Evolutionary conservation across 64 coral and sea anemone species (phyloP).

Genomic region (Dendronephthya gigantea): DNA sequence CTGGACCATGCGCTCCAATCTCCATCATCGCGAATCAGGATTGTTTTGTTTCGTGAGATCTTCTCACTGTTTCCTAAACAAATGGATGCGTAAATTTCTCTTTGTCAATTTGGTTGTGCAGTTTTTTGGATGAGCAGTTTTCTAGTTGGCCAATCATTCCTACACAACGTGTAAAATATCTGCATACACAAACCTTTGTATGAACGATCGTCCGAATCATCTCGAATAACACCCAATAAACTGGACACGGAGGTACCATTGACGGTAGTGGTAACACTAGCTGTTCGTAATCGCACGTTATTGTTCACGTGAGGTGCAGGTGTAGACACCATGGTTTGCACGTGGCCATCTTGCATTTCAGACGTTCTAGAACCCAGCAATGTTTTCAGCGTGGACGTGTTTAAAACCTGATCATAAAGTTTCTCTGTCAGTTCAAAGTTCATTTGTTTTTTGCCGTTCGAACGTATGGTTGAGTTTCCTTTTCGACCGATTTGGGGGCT

Average conservation of each 20-base stretch:
- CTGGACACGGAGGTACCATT: neutral
- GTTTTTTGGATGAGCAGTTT: too few relatives aligned
- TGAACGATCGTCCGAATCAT: neutral
- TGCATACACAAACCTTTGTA: neutral
- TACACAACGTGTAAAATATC: too few relatives aligned
- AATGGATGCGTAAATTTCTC: neutral
- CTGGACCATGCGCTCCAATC: neutral
- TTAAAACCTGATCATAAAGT: neutral
- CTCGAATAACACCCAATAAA: neutral
- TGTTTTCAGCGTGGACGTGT: neutral
- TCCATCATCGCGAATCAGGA: neutral
- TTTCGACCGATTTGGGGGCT: too few relatives aligned
- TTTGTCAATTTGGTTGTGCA: too few relatives aligned
- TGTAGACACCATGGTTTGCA: neutral
- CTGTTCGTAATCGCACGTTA: neutral
- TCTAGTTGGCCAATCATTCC: too few relatives aligned
- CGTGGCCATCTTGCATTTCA: neutral
- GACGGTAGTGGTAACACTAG: neutral
- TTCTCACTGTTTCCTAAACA: neutral
- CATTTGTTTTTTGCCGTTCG: too few relatives aligned
- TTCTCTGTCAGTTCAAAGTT: neutral
- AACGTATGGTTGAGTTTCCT: too few relatives aligned
- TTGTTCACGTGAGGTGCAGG: neutral
- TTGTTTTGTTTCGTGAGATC: neutral
- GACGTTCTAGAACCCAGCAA: neutral